phyloP scores from a whole-genome alignment of 2,888 invertebrate genomes.

The Tetheella fluctuosa region DNA sequence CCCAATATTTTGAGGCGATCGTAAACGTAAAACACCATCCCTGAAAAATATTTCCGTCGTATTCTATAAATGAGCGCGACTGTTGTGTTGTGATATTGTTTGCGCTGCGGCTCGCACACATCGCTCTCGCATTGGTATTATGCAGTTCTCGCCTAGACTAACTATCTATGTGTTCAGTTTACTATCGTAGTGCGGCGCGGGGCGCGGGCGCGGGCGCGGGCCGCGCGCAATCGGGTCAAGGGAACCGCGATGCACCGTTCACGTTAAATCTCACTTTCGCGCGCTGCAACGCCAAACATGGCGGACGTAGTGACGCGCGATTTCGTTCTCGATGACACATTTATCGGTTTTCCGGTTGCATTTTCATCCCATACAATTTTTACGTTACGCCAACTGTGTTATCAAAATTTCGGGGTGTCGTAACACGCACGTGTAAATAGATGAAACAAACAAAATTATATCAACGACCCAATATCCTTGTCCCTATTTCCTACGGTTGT shows the following conservation, averaged over 20 bases:
- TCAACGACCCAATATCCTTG: conserved; percentile 73
- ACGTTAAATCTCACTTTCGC: conserved; percentile 84
- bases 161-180: conserved; percentile 63
- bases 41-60: conserved; percentile 55
- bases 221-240: conserved; percentile 76
- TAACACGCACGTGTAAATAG: conserved; percentile 69
- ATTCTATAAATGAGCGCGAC: conserved; percentile 37
- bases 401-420: background rate
- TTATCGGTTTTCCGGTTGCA: conserved; percentile 43
- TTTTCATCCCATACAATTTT: background rate
- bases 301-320: conserved; percentile 69
- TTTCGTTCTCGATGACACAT: conserved; percentile 71
- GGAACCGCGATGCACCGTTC: conserved; percentile 82
- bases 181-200: conserved; percentile 66
- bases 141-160: conserved; percentile 60
- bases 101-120: conserved; percentile 25
- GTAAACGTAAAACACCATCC: conserved; percentile 43
- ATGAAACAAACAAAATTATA: conserved; percentile 71
- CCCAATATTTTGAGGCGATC: conserved; percentile 36
- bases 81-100: conserved; percentile 26
- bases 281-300: conserved; percentile 76
- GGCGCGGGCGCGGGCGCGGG: conserved; percentile 34
- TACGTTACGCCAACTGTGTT: background rate
- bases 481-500: conserved; percentile 77
- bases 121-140: conserved; percentile 23